A percentile compares a stretch with the other conserved stretches of the same genome.
These are phyloP conservation scores for Mycteria americana DNA, from an alignment of 2,797 vertebrate species.

Conservation along the genomic window DNA sequence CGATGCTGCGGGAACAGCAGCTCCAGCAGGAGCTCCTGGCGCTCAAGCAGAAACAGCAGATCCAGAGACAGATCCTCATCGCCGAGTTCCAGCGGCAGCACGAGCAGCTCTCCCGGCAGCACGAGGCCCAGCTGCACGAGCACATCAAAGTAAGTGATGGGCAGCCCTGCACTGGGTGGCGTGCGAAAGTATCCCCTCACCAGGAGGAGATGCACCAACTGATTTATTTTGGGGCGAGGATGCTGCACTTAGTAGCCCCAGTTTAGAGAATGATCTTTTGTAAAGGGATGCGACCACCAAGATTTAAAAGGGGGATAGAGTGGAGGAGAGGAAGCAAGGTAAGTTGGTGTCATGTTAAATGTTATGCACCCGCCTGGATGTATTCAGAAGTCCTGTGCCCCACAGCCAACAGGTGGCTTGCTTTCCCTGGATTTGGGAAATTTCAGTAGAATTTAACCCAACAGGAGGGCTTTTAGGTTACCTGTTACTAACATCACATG, in stretches of 20 bases:
- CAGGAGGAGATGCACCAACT: not conserved
- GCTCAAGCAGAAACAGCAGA: slow-evolving; percentile 97
- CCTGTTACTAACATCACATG: not conserved
- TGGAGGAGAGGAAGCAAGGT: not conserved
- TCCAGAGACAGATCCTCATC: slow-evolving; percentile 96
- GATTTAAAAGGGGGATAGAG: not conserved
- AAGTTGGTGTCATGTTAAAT: not conserved
- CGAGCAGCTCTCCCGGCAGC: slow-evolving; percentile 95
- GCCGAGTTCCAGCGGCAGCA: slow-evolving; percentile 97
- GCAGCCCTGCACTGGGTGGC: not conserved
- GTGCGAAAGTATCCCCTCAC: not conserved
- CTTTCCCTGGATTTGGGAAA: not conserved
- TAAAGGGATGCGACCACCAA: not conserved
- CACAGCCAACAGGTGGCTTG: not conserved
- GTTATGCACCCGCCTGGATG: fast-evolving
- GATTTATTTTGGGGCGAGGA: not conserved
- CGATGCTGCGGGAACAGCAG: slow-evolving; percentile 86
- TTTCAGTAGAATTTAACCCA: not conserved
- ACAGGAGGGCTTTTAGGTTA: not conserved
- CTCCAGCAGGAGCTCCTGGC: slow-evolving; percentile 95
- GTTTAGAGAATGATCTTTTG: not conserved
- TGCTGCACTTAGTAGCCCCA: not conserved
- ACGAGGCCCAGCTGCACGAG: slow-evolving; percentile 94
- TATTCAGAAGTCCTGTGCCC: not conserved
- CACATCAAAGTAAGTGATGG: slow-evolving; percentile 87